Evolutionary conservation across 2,113 vertebrate species (phyloP).

Genomic region (Phainopepla nitens): DNA sequence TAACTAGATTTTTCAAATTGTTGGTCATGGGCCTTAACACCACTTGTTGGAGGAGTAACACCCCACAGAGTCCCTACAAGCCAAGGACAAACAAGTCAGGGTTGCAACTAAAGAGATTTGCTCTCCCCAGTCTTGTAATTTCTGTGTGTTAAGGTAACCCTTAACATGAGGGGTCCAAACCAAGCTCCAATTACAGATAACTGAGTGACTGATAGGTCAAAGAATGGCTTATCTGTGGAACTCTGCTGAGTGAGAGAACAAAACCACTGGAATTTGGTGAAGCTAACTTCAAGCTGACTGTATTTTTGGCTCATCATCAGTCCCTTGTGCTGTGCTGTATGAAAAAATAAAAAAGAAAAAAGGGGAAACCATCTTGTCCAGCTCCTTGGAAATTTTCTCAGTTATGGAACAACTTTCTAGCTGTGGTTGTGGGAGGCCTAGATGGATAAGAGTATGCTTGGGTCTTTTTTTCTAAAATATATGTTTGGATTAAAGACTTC

Average conservation of each 20-base stretch:
- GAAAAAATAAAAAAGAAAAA: background rate
- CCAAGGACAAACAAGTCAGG: background rate
- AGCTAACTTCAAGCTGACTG: background rate
- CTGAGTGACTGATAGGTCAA: background rate
- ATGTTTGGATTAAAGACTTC: background rate
- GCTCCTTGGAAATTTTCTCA: background rate
- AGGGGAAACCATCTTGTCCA: rapidly evolving
- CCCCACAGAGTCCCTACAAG: background rate
- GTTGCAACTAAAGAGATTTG: background rate
- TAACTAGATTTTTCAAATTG: background rate
- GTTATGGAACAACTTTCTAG: background rate
- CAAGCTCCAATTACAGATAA: background rate
- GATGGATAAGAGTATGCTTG: background rate
- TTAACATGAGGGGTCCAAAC: rapidly evolving
- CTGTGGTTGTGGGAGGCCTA: background rate
- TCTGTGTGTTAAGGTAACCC: background rate
- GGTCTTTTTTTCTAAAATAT: background rate
- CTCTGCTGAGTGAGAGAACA: background rate
- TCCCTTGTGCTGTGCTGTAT: background rate
- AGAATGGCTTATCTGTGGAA: background rate
- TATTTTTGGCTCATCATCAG: background rate
- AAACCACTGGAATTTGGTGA: background rate
- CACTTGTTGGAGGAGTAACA: background rate
- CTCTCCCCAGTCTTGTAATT: rapidly evolving
- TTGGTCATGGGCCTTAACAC: background rate